phyloP scores from a whole-genome alignment of 1,140 invertebrate species.

The Drosophila oshimai region DNA sequence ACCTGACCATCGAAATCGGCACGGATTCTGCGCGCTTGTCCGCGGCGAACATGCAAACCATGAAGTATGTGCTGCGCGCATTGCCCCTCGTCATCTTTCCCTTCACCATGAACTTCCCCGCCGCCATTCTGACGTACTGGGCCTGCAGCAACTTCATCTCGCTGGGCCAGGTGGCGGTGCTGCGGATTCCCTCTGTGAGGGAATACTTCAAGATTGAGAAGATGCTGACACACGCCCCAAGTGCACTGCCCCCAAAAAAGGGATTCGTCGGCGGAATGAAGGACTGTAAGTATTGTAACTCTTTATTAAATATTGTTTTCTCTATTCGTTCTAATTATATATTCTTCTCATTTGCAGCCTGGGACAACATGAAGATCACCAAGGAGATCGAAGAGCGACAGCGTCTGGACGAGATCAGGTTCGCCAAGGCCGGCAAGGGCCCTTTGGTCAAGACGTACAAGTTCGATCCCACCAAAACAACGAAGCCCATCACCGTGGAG shows the following conservation, averaged over 20 bases:
- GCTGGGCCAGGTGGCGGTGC: constrained; percentile 88
- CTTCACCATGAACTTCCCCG: constrained; percentile 94
- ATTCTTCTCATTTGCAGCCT: constrained; percentile 84
- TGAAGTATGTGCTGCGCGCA: constrained; percentile 89
- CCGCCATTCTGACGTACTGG: constrained; percentile 96
- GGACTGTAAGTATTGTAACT: constrained; percentile 87
- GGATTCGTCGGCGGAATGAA: constrained; percentile 90
- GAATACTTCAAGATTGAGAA: constrained; percentile 91
- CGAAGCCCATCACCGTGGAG: constrained; percentile 34
- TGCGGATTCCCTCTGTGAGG: constrained; percentile 90
- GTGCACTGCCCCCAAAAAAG: constrained; percentile 87
- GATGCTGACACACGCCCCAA: constrained; percentile 84
- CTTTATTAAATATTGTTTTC: background rate
- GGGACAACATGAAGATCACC: constrained; percentile 92
- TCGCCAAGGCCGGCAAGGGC: constrained; percentile 92
- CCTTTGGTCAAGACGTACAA: constrained; percentile 94
- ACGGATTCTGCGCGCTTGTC: constrained; percentile 88
- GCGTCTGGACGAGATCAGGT: constrained; percentile 89
- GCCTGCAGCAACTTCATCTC: constrained; percentile 94
- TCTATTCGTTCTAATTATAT: background rate
- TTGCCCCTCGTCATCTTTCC: constrained; percentile 93
- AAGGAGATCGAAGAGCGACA: constrained; percentile 90
- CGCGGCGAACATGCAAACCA: constrained; percentile 86
- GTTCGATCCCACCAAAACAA: constrained; percentile 89
- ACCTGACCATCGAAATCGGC: constrained; percentile 92